These are phyloP conservation scores for Drosophila chauvacae DNA, from an alignment of 1,140 invertebrate species.

Conservation along the genomic window DNA sequence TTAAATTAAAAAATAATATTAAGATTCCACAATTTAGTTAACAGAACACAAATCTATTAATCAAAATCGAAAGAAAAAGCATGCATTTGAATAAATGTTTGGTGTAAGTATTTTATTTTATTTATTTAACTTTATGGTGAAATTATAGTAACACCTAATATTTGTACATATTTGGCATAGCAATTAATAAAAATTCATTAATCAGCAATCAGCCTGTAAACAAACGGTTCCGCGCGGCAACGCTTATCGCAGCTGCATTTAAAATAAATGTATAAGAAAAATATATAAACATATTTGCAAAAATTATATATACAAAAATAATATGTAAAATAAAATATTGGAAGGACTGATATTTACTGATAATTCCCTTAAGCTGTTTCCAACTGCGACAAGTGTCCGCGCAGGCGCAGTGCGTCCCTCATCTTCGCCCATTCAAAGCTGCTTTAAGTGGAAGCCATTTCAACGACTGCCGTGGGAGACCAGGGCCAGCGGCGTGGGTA, in stretches of 20 bases:
- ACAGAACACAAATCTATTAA: too few relatives aligned
- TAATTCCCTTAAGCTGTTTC: background rate
- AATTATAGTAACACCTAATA: background rate
- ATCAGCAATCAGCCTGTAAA: conserved; percentile 16
- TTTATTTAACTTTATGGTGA: background rate
- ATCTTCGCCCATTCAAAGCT: too few relatives aligned
- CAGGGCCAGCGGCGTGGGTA: conserved; percentile 34
- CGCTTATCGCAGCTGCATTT: conserved; percentile 36
- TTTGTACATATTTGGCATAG: background rate
- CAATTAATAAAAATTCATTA: background rate
- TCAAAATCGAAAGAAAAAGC: too few relatives aligned
- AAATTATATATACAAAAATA: background rate
- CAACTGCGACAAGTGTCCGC: background rate
- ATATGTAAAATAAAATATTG: background rate
- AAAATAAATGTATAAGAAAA: background rate
- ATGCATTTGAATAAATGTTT: background rate
- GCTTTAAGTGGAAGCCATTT: background rate
- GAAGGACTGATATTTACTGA: background rate
- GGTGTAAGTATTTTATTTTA: background rate
- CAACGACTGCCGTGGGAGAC: conserved; percentile 32
- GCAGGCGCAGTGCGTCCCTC: background rate
- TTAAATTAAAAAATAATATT: too few relatives aligned
- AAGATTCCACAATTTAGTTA: too few relatives aligned
- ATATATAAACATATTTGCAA: background rate
- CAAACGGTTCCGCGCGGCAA: conserved; percentile 29